Conservation (phyloP, 2,113 vertebrate species). For the Cyanoderma ruficeps region DNA sequence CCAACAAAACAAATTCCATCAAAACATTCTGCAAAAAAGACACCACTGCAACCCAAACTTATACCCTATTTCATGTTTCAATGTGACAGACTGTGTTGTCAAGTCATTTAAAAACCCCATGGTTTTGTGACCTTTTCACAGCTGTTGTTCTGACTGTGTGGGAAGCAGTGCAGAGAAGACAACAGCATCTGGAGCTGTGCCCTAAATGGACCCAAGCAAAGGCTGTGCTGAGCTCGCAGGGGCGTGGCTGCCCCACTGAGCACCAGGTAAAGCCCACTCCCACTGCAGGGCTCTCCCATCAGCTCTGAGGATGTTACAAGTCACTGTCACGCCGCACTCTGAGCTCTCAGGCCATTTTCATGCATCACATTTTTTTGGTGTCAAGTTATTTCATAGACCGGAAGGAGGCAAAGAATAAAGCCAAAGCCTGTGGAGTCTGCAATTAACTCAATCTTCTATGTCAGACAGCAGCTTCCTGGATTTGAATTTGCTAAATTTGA, state of each 20-base stretch:
- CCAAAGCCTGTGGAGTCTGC: background rate
- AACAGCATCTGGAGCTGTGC: background rate
- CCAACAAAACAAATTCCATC: background rate
- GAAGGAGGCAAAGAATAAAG: background rate
- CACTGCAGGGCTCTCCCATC: background rate
- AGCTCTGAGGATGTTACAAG: background rate
- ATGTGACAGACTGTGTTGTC: background rate
- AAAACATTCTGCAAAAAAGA: background rate
- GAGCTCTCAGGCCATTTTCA: background rate
- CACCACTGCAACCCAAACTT: background rate
- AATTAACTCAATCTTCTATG: background rate
- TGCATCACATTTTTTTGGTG: fast-evolving
- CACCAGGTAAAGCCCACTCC: background rate
- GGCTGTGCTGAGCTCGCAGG: background rate
- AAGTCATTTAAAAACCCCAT: fast-evolving
- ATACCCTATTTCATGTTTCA: background rate
- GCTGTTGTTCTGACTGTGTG: fast-evolving
- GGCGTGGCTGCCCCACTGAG: fast-evolving
- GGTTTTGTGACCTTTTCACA: background rate
- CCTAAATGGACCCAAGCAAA: fast-evolving
- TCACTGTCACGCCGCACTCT: background rate
- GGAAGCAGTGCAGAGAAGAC: background rate
- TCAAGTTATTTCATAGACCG: background rate
- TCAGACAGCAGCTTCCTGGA: background rate
- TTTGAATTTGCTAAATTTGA: background rate